Evolutionary conservation across 2,113 vertebrate genomes (phyloP).

Genomic region (Heterotis niloticus): DNA sequence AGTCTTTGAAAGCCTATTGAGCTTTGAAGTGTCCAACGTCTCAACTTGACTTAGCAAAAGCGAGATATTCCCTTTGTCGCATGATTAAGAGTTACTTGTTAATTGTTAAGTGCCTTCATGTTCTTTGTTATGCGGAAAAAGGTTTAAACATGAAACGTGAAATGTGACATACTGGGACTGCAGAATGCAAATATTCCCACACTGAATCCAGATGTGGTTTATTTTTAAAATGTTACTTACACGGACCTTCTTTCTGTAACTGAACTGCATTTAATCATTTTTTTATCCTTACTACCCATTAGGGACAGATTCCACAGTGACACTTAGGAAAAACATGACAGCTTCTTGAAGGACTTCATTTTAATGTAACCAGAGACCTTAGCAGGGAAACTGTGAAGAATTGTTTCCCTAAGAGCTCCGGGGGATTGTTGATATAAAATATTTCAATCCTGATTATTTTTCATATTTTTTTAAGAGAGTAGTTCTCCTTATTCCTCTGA

Average conservation of each 20-base stretch:
- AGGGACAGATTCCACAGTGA: conserved; percentile 20
- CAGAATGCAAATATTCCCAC: neutral
- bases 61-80: neutral
- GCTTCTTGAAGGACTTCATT: conserved; percentile 9
- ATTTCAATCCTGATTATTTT: conserved; percentile 13
- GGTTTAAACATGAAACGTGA: conserved; percentile 38
- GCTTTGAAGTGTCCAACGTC: conserved; percentile 13
- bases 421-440: conserved; percentile 21
- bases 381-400: conserved; percentile 16
- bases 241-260: conserved; percentile 2
- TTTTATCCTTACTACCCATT: conserved; percentile 19
- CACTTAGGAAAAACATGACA: conserved; percentile 16
- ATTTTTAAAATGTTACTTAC: conserved; percentile 9
- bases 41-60: conserved; percentile 5
- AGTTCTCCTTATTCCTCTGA: conserved; percentile 9
- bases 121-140: conserved; percentile 44
- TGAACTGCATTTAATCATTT: conserved; percentile 12
- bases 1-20: conserved; percentile 3
- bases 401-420: conserved; percentile 8
- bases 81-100: conserved; percentile 35
- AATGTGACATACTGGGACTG: neutral
- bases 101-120: conserved; percentile 41
- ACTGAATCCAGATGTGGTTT: conserved; percentile 3
- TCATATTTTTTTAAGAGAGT: neutral
- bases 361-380: conserved; percentile 3